Conservation (phyloP, 2,113 vertebrate genomes). For the Rostratula benghalensis region DNA sequence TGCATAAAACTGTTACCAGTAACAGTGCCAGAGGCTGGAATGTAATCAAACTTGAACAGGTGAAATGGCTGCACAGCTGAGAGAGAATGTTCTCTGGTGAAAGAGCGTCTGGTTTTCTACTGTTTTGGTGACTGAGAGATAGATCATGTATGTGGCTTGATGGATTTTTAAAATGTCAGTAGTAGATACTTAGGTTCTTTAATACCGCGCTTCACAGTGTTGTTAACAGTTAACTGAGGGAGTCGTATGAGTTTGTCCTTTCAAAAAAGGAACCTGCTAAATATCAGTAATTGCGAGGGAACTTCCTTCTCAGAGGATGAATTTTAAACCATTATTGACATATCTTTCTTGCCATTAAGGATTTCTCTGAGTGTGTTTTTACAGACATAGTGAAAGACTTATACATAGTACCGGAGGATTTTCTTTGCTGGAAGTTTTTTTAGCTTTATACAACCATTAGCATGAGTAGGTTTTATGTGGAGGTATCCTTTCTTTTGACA, state of each 20-base stretch:
- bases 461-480: background rate
- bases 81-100: background rate
- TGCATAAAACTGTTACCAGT: constrained; percentile 23
- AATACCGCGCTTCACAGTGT: background rate
- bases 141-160: background rate
- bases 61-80: constrained; percentile 10
- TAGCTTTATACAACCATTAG: background rate
- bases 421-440: background rate
- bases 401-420: background rate
- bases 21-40: constrained; percentile 62
- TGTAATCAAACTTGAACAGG: constrained; percentile 62
- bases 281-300: background rate
- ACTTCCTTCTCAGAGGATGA: background rate
- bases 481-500: background rate
- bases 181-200: background rate
- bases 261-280: background rate
- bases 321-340: background rate
- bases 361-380: background rate
- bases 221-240: background rate
- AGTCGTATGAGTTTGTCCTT: background rate
- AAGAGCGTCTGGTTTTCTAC: background rate
- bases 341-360: background rate
- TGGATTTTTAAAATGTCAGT: background rate
- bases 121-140: background rate
- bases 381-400: background rate